Base-by-base conservation (phyloP, 2,888 invertebrate species). In the Chydorus sphaericus region DNA sequence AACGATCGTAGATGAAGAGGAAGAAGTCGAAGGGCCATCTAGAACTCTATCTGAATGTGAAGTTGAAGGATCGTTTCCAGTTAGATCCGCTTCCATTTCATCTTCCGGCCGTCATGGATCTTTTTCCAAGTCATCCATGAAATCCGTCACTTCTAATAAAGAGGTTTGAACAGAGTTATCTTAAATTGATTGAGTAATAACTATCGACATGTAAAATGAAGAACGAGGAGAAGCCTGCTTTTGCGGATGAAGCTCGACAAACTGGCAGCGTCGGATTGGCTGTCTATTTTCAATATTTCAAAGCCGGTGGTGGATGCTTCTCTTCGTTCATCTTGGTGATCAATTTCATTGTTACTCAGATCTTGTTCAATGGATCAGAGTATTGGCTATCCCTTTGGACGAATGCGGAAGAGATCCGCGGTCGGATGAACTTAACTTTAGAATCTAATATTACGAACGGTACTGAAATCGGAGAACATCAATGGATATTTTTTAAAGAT, bases 221-320 rank as follows among this genome's bases (percentile, higher is more conserved):
- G n/a, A n/a, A n/a, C n/a, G n/a, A n/a, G n/a, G n/a, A n/a, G n/a
- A n/a, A n/a, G n/a, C n/a, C 31, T 36, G 14, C 44, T 4, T 44
- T 44, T 44, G 44, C 44, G 14, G 55, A 56, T 23, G 58, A 58
- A 39, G 20, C 49, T 33, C 44, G 58, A 5, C 37, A 60, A 3
- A 60, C 60, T 48, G 64, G 64, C 1, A 61, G 59, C 1, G 62
- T 64, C 3, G 61, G 60, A 8, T 57, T 54, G 30, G 56, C 44
- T 33, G 60, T 62, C 2, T 75, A 73, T 68, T 73, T 71, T 48
- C 77, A 80, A 14, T 88, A 88, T 69, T 74, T 87, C 58, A 67
- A 70, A 14, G 83, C 86, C 3, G 82, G 83, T 49, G 72, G 78
- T 2, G 81, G 80, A n/a, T 70, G 74, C 60, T 72, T 76, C 48